Conservation (phyloP, 2,888 invertebrate species). For the Diaprepes abbreviatus region DNA sequence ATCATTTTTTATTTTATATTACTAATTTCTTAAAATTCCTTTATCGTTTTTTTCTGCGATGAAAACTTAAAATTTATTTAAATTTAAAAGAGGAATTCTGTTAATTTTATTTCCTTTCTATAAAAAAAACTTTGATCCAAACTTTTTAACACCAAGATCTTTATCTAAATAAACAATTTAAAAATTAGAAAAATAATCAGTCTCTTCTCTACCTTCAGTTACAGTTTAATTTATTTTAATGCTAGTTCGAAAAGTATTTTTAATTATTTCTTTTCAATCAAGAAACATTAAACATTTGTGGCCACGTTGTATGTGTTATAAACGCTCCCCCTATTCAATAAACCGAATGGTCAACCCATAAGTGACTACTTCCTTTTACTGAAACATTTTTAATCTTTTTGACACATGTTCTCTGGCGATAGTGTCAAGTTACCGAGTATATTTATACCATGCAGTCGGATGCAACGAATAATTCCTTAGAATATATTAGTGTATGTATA, state of each 20-base stretch:
- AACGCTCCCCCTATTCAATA: slow-evolving; percentile 1
- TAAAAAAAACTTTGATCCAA: background rate
- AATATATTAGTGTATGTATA: background rate
- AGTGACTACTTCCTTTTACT: slow-evolving; percentile 27
- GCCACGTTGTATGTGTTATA: slow-evolving; percentile 11
- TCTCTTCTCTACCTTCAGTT: background rate
- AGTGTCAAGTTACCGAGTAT: slow-evolving; percentile 27
- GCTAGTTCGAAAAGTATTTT: background rate
- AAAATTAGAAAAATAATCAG: slow-evolving; percentile 1
- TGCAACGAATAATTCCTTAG: slow-evolving; percentile 8
- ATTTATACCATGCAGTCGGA: slow-evolving; percentile 22
- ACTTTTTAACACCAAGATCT: background rate
- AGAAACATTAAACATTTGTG: background rate
- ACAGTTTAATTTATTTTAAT: background rate
- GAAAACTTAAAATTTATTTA: too few species aligned
- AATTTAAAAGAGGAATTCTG: too few species aligned
- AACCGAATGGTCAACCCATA: slow-evolving; percentile 24
- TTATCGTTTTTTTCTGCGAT: too few species aligned
- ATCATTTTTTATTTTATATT: too few species aligned
- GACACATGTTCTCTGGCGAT: slow-evolving; percentile 33
- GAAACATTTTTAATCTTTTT: slow-evolving; percentile 34
- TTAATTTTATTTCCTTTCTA: background rate
- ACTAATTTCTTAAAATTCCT: too few species aligned
- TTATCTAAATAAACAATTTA: background rate
- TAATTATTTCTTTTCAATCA: background rate